Base-by-base conservation (phyloP, 2,113 vertebrate genomes). In the Xenus cinereus region DNA sequence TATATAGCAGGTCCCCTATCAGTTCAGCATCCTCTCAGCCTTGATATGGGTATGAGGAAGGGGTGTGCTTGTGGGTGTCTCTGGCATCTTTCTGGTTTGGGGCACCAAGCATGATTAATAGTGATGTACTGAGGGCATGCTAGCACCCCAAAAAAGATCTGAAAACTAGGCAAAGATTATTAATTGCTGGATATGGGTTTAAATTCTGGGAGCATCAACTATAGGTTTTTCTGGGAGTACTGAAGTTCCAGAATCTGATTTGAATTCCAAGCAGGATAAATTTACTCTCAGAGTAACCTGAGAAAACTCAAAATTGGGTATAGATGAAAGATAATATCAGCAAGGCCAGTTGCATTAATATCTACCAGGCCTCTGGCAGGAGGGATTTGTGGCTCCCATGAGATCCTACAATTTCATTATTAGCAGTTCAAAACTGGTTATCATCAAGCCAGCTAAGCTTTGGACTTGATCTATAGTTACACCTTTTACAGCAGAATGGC, bases 11-110 rank as follows among this genome's bases (percentile, higher is more conserved):
- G 13, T 57, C 83, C 45, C 20, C 27, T 59, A 11, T 66, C 68
- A 91, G 64, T 46, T 89, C 48, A 77, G 43, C 37, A 35, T 15
- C 51, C 1, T 5, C 53, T 83, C 4, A 21, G 67, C 26, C 39
- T 72, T 64, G 15, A 59, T 3, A 45, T 0, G 3, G 10, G 8
- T 19, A 45, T 3, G 2, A 85, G 14, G 0, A 18, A 57, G 15
- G 19, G 28, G 30, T 56, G 26, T 76, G 35, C 1, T 2, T 48
- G 32, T 39, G 79, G 71, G 17, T 9, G 62, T 11, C 17, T 66
- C 67, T 62, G 41, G 14, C 4, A 8, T 75, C 32, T 75, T 68
- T 74, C 86, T 84, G 37, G 39, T 11, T 87, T 71, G 33, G 39
- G 35, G 21, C 43, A 68, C 12, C 28, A 84, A 33, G 8, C 15